Conservation (phyloP, 2,797 vertebrate species). For the Phrynocephalus guinanensis region DNA sequence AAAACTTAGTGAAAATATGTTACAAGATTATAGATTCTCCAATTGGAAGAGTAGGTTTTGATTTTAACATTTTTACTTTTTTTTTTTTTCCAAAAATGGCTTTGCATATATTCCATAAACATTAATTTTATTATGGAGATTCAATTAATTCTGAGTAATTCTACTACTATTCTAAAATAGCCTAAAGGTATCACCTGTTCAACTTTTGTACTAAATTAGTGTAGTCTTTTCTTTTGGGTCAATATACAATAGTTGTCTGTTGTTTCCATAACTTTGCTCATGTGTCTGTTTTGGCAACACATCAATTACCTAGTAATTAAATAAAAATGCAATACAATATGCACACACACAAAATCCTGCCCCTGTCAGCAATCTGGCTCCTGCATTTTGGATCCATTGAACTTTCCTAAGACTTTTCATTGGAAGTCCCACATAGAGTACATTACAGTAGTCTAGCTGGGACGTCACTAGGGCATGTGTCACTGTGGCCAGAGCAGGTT, state of each 20-base stretch:
- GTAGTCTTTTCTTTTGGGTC: not conserved
- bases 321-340: not conserved
- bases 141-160: constrained; percentile 14
- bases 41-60: not conserved
- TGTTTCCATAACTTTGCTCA: not conserved
- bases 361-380: no score
- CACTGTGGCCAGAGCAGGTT: no score
- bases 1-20: not conserved
- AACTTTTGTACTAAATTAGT: not conserved
- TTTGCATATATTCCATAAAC: not conserved
- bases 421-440: no score
- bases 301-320: not conserved
- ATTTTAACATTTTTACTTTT: no score
- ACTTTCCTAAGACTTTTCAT: no score
- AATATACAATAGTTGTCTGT: not conserved
- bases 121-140: constrained; percentile 7
- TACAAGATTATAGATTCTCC: constrained; percentile 8
- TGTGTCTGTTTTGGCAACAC: not conserved
- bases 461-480: no score
- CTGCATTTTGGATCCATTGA: no score
- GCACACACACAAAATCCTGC: not conserved
- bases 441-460: no score
- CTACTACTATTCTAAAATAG: not conserved
- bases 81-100: not conserved
- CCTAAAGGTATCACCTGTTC: no score